Conservation (phyloP, 2,797 vertebrate genomes). For the Smutsia temminckii region DNA sequence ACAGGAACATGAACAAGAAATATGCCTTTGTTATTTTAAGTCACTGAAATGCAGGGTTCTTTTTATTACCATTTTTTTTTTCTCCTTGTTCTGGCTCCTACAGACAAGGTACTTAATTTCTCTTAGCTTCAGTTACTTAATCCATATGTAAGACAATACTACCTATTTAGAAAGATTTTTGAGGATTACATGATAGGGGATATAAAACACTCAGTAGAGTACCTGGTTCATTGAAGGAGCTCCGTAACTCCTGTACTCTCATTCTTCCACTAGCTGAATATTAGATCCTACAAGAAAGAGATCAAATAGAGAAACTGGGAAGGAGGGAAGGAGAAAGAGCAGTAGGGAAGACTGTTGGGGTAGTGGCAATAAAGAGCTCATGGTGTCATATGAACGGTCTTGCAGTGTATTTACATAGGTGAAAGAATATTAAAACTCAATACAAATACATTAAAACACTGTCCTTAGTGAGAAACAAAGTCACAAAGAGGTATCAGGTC, state of each 20-base stretch:
- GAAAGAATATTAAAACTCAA: not conserved
- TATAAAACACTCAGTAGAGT: not conserved
- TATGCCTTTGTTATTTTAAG: not conserved
- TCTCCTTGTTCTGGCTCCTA: not conserved
- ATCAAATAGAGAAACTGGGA: not conserved
- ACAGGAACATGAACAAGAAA: not conserved
- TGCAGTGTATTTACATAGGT: not conserved
- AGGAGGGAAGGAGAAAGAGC: not conserved
- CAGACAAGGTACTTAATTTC: not conserved
- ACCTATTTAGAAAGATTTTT: not conserved
- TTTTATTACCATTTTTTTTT: not conserved
- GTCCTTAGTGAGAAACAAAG: not conserved
- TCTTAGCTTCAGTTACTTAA: not conserved
- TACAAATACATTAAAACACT: not conserved
- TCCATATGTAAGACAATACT: not conserved
- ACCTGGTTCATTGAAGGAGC: not conserved
- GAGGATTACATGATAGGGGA: not conserved
- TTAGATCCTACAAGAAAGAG: not conserved
- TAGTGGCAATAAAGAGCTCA: not conserved
- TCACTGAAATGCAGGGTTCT: not conserved
- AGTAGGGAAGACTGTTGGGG: not conserved
- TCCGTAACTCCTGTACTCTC: not conserved
- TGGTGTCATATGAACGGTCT: not conserved
- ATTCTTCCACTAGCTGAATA: not conserved
- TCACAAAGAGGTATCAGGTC: not conserved